Percentiles rank a stretch among this genome's conserved stretches.
Conservation (phyloP, 2,113 vertebrate genomes). For the Ctenodactylus gundi region DNA sequence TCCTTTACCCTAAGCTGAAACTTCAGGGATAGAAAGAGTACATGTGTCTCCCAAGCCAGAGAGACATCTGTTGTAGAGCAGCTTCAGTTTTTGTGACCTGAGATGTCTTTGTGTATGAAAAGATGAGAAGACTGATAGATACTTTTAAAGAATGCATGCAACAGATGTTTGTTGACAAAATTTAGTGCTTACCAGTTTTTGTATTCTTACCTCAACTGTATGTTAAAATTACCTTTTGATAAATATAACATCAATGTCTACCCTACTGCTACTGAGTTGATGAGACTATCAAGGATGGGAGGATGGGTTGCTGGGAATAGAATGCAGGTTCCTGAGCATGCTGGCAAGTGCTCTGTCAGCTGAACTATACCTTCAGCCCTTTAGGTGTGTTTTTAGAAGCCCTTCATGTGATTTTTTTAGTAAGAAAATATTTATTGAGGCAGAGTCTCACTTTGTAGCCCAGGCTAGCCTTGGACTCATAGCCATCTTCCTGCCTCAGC, state of each 20-base stretch:
- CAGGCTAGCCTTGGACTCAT: too few relatives aligned
- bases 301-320: neutral
- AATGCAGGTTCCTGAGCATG: neutral
- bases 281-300: neutral
- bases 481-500: too few relatives aligned
- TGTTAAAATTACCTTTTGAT: neutral
- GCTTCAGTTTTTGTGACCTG: neutral
- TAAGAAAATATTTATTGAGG: too few relatives aligned
- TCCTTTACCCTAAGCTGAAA: neutral
- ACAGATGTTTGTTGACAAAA: neutral
- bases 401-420: fast-evolving
- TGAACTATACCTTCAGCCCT: neutral
- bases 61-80: neutral
- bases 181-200: fast-evolving
- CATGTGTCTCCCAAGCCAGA: neutral
- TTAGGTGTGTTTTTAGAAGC: neutral
- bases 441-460: too few relatives aligned
- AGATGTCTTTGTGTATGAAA: neutral
- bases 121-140: fast-evolving
- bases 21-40: neutral
- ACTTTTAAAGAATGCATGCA: neutral
- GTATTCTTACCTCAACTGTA: fast-evolving
- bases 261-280: neutral
- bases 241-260: neutral
- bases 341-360: neutral